phyloP scores from a whole-genome alignment of 1,140 invertebrate genomes.

The Caligus rogercresseyi region DNA sequence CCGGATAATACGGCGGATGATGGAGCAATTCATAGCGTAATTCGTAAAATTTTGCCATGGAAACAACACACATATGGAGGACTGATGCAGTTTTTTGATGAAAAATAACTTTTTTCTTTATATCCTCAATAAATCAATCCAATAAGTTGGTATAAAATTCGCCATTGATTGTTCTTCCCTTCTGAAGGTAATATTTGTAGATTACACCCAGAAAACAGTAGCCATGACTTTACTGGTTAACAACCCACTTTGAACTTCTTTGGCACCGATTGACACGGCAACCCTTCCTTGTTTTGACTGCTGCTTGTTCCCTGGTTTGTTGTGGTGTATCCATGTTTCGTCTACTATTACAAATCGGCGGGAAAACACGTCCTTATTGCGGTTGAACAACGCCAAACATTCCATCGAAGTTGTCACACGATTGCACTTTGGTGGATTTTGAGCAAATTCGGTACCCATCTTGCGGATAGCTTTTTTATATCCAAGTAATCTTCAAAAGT shows the following conservation, averaged over 20 bases:
- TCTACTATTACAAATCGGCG: neutral
- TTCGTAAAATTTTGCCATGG: neutral
- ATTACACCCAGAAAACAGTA: neutral
- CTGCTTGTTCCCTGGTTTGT: neutral
- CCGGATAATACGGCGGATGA: slow-evolving; percentile 31
- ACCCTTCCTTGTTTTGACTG: neutral
- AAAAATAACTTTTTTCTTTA: slow-evolving; percentile 1
- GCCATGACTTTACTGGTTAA: neutral
- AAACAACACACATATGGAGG: neutral
- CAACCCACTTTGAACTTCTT: neutral
- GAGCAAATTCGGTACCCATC: neutral
- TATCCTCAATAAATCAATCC: neutral
- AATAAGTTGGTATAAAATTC: neutral
- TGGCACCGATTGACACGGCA: neutral
- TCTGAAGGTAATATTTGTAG: neutral
- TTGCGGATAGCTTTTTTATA: neutral
- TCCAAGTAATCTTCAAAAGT: neutral
- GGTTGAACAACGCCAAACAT: neutral
- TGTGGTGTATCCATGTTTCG: neutral
- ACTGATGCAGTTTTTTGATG: neutral
- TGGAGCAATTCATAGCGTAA: slow-evolving; percentile 26
- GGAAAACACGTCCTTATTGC: neutral
- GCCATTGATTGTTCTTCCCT: neutral
- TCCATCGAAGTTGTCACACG: neutral
- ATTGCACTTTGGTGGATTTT: neutral